A percentile compares a stretch with the other conserved stretches of the same genome.
Evolutionary conservation across 2,797 vertebrate genomes (phyloP).

Genomic region (Pelochelys cantorii): DNA sequence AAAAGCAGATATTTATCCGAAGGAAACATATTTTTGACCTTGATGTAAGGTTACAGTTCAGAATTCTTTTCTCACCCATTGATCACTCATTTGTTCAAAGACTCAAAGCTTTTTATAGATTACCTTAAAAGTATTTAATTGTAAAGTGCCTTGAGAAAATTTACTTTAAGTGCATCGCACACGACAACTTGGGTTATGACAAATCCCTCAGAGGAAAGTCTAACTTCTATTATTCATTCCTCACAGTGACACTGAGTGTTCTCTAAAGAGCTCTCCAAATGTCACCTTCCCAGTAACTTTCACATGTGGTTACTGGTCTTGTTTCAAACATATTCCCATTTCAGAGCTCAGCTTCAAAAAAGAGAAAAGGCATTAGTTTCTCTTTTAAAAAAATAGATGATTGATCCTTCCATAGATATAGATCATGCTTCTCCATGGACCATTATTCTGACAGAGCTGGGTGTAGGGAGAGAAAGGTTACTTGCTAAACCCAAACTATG

Average conservation of each 20-base stretch:
- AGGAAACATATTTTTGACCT: background rate
- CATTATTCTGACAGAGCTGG: background rate
- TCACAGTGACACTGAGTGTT: constrained; percentile 54
- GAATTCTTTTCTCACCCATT: background rate
- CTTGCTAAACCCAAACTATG: background rate
- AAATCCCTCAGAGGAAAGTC: constrained; percentile 45
- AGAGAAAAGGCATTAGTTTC: constrained; percentile 67
- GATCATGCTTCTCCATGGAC: background rate
- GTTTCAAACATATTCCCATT: constrained; percentile 24
- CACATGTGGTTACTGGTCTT: constrained; percentile 37
- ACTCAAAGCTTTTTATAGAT: background rate
- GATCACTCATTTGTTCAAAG: background rate
- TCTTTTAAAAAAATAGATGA: background rate
- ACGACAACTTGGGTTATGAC: constrained; percentile 19
- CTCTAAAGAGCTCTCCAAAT: constrained; percentile 61
- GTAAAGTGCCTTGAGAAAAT: constrained; percentile 38
- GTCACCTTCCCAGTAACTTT: constrained; percentile 55
- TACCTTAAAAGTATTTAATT: background rate
- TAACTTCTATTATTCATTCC: constrained; percentile 68
- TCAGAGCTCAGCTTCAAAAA: background rate
- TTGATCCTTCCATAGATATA: background rate
- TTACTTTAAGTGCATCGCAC: constrained; percentile 31
- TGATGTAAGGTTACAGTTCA: background rate
- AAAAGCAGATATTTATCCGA: background rate
- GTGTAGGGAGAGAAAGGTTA: background rate